Evolutionary conservation across 2,113 vertebrate species (phyloP).

Genomic region (Parotia lawesii): DNA sequence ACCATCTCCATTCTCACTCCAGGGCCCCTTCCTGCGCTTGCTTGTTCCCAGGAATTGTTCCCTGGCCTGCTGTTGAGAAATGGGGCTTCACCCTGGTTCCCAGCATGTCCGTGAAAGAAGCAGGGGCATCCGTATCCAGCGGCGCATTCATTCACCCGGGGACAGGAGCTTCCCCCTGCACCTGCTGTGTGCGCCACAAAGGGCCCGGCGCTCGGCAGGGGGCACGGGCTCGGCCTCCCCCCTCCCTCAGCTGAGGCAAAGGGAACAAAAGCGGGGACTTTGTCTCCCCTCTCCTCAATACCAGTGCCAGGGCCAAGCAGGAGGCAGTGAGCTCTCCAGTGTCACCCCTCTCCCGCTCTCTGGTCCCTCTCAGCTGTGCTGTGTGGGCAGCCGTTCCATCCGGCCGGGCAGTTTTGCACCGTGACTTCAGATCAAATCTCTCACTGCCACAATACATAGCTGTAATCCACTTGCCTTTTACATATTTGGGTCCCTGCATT

Average conservation of each 20-base stretch:
- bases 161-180: not conserved
- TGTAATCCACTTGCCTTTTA: not conserved
- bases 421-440: not conserved
- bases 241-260: not conserved
- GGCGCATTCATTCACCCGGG: not conserved
- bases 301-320: not conserved
- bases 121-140: accelerated
- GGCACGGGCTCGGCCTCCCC: not conserved
- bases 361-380: accelerated
- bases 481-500: not conserved
- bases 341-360: not conserved
- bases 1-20: not conserved
- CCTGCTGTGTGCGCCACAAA: slow-evolving; percentile 12
- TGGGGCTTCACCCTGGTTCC: not conserved
- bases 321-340: not conserved
- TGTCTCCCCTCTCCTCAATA: not conserved
- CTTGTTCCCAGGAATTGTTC: slow-evolving; percentile 46
- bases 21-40: not conserved
- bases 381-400: not conserved
- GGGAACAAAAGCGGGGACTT: not conserved
- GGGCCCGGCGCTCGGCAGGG: accelerated
- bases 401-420: not conserved
- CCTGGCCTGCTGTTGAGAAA: slow-evolving; percentile 33
- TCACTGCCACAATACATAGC: accelerated
- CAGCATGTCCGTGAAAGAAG: not conserved